phyloP scores from a whole-genome alignment of 2,888 invertebrate genomes.

The Brachycybe producta region DNA sequence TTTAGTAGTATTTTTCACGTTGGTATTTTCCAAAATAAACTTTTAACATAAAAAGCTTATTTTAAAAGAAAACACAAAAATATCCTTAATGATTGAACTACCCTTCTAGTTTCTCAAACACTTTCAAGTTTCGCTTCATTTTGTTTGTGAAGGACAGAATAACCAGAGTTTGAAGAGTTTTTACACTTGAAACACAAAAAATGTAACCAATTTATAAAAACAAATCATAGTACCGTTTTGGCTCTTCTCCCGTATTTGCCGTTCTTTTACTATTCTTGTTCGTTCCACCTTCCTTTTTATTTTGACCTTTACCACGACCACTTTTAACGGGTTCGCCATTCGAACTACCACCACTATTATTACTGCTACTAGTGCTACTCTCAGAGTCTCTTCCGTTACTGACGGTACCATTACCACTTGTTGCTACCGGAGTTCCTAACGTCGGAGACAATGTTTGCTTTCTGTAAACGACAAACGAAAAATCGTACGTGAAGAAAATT shows the following conservation, averaged over 20 bases:
- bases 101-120: no score
- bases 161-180: no score
- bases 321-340: neutral
- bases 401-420: neutral
- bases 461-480: slow-evolving; percentile 26
- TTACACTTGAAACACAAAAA: no score
- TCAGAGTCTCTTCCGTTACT: no score
- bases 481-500: slow-evolving; percentile 9
- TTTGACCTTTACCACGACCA: slow-evolving; percentile 4
- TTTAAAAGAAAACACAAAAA: no score
- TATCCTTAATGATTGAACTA: no score
- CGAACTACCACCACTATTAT: neutral
- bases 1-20: no score
- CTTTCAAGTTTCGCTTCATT: no score
- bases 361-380: neutral
- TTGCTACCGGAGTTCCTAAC: slow-evolving; percentile 1
- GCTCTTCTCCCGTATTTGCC: slow-evolving; percentile 1
- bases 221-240: slow-evolving; percentile 5
- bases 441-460: slow-evolving; percentile 44
- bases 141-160: no score
- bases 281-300: slow-evolving; percentile 1
- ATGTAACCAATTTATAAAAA: no score
- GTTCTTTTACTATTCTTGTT: neutral
- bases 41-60: no score
- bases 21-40: no score